phyloP scores from a whole-genome alignment of 2,888 invertebrate species.

The Ochropleura leucogaster region DNA sequence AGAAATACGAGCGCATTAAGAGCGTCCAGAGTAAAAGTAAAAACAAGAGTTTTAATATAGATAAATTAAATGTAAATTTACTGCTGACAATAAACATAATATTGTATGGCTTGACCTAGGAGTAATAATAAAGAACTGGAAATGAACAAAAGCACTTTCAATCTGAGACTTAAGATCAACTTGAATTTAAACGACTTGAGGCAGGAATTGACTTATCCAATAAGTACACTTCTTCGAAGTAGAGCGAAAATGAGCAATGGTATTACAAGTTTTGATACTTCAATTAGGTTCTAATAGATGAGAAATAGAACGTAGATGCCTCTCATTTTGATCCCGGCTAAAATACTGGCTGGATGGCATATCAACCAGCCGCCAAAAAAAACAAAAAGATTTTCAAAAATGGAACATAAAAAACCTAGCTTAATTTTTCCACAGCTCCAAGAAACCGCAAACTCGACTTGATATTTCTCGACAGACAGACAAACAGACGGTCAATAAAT shows the following conservation, averaged over 20 bases:
- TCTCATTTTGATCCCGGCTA: neutral
- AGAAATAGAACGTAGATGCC: neutral
- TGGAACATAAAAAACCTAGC: neutral
- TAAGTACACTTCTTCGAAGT: conserved; percentile 1
- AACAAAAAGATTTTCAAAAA: neutral
- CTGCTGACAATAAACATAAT: neutral
- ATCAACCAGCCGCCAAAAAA: neutral
- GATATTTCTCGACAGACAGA: too few species aligned
- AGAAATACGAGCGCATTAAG: too few species aligned
- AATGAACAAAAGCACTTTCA: neutral
- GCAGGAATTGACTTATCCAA: conserved; percentile 1
- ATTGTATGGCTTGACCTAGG: neutral
- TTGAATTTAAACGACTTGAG: conserved; percentile 16
- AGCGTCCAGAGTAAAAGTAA: too few species aligned
- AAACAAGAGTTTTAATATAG: too few species aligned
- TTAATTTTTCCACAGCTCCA: too few species aligned
- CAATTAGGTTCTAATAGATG: conserved; percentile 15
- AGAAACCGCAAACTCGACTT: too few species aligned
- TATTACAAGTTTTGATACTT: conserved; percentile 25
- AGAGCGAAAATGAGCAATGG: conserved; percentile 24
- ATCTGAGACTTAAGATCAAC: conserved; percentile 1
- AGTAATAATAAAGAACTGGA: neutral
- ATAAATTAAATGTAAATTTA: neutral
- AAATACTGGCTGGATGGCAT: neutral
- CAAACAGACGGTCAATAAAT: too few species aligned